Evolutionary conservation across 2,888 invertebrate species (phyloP), one percentile per base, ranked within the genome.

Genomic region (Dinocampus coccinellae): DNA sequence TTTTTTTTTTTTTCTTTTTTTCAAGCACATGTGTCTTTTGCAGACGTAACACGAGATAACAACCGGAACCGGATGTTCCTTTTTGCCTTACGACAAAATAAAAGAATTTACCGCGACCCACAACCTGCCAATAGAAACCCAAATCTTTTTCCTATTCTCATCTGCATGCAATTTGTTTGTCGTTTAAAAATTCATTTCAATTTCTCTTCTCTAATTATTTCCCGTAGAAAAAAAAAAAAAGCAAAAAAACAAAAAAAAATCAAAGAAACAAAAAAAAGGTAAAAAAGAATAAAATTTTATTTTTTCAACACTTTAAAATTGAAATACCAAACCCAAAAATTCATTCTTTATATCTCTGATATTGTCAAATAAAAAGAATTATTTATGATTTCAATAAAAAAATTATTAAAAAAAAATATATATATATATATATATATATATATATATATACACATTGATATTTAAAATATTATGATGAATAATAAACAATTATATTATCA

Each of bases 61-160:
- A 75, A 78, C 82, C 83, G 84, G 84, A 85, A 84, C 80, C 83
- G 83, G 85, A 85, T 84, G 83, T 76, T 74, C 72, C 26, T 55
- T 66, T 53, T 39, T 6, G 36, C n/a, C n/a, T n/a, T 34, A 65
- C 34, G 65, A 55, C 52, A 65, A 36, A 64, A n/a, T n/a, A n/a
- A n/a, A 39, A 9, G 55, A 47, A 47, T 20, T 47, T 7, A 47
- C 47, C 47, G 47, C 16, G 47, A 47, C 47, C 47, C 16, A 47
- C n/a, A 16, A 47, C 47, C 16, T n/a, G n/a, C n/a, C n/a, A 39
- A 13, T 11, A 47, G 16, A 47, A 26, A 61, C 47, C 63, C 72
- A 72, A 67, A 66, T 75, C 62, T 70, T 58, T 62, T 9, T 34
- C 10, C 36, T n/a, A n/a, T n/a, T 10, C n/a, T 47, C 47, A 47